phyloP scores from a whole-genome alignment of 2,888 invertebrate genomes.

The Drosophila mimetica region DNA sequence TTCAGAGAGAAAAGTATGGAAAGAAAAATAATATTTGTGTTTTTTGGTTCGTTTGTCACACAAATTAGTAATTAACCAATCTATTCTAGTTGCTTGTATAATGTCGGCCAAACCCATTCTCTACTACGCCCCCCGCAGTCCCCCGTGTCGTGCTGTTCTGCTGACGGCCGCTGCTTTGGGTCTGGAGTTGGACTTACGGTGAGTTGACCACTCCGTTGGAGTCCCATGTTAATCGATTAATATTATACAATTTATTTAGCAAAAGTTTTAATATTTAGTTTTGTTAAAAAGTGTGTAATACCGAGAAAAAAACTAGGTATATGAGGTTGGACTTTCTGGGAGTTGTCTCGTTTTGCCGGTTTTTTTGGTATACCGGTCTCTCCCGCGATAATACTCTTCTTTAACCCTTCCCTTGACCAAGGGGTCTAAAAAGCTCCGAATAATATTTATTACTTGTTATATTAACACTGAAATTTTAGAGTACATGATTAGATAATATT shows the following conservation, averaged over 20 bases:
- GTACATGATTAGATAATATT: not conserved
- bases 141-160: constrained; percentile 88
- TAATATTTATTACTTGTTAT: too few relatives aligned
- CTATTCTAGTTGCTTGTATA: constrained; percentile 9
- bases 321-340: constrained; percentile 86
- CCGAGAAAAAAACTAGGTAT: too few relatives aligned
- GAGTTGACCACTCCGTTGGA: constrained; percentile 28
- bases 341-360: constrained; percentile 36
- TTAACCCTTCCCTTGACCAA: not conserved
- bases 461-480: too few relatives aligned
- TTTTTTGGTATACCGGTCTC: constrained; percentile 43
- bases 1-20: not conserved
- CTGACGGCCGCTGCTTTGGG: constrained; percentile 88
- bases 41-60: constrained; percentile 8
- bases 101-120: constrained; percentile 84
- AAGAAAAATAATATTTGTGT: not conserved
- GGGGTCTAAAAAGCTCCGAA: not conserved
- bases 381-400: not conserved
- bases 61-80: constrained; percentile 29
- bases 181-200: constrained; percentile 86
- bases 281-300: too few relatives aligned
- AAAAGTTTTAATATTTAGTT: too few relatives aligned
- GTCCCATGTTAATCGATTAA: too few relatives aligned
- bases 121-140: constrained; percentile 87
- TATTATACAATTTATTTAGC: too few relatives aligned